Evolutionary conservation across 1,140 invertebrate genomes (phyloP), one percentile per base, ranked within the genome.

Genomic region (Aleiodes sp.): DNA sequence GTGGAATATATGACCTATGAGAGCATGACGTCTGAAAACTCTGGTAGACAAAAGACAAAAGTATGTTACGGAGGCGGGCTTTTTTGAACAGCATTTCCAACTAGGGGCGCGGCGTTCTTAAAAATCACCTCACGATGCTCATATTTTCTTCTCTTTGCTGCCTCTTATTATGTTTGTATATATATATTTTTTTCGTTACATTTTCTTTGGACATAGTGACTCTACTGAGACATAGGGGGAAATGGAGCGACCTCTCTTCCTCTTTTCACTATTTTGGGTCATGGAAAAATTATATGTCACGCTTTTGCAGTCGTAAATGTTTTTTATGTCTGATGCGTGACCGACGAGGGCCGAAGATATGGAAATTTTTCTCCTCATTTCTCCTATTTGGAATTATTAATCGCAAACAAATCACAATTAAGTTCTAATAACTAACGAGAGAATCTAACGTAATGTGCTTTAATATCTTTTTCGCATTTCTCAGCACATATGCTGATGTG

Each of bases 211-310:
- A 12, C 12, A 46, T 46, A 10, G 4, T 16, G 57, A 7, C 28
- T 60, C 9, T 4, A 12, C n/a, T 12, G 12, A 16, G 21, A 31
- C 19, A 21, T 46, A 41, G 4, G 28, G 29, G 29, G 19, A 3
- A 16, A 52, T 52, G 21, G 9, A 24, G 10, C 26, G 46, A 26
- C 39, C 56, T 35, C 52, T 12, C 14, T 31, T 39, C 43, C 4
- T 12, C 56, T 14, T 24, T 19, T 14, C 6, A 65, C 39, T 68
- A n/a, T 61, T 62, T 37, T 62, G 59, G 57, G 66, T 62, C 57
- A 68, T 28, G 65, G 21, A 67, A 67, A 67, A 67, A 59, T n/a
- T n/a, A n/a, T 67, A 67, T 67, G 52, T 67, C 65, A 68, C 37
- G 65, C 35, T 60, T 33, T 41, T 43, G 39, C 2, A 33, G 31